phyloP scores from a whole-genome alignment of 2,797 vertebrate genomes.

The Tympanoctomys barrerae region DNA sequence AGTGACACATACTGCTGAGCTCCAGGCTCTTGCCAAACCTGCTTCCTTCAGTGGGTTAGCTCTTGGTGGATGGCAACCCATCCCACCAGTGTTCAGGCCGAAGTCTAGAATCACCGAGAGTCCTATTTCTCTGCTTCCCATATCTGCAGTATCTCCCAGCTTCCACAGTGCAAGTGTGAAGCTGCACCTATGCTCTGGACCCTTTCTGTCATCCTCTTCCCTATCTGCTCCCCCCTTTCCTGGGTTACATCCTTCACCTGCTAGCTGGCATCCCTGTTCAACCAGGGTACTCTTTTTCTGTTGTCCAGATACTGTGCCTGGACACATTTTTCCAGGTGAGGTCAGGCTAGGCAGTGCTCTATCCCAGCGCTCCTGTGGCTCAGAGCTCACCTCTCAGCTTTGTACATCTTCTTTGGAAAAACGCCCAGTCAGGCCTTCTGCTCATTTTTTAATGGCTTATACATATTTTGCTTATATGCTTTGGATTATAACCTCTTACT shows the following conservation, averaged over 20 bases:
- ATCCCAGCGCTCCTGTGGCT: not conserved
- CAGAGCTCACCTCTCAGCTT: not conserved
- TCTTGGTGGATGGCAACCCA: not conserved
- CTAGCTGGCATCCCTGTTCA: not conserved
- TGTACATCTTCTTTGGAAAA: not conserved
- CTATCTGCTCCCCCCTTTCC: not conserved
- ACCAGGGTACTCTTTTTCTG: not conserved
- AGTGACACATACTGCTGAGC: not conserved
- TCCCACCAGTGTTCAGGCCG: not conserved
- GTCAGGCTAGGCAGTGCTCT: not conserved
- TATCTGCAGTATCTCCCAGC: not conserved
- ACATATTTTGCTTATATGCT: not conserved
- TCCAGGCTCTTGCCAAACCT: not conserved
- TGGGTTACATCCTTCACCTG: not conserved
- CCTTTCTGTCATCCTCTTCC: not conserved
- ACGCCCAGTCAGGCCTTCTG: not conserved
- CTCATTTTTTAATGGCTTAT: not conserved
- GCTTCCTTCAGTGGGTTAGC: not conserved
- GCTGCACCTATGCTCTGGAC: not conserved
- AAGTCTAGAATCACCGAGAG: not conserved
- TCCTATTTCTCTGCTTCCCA: not conserved
- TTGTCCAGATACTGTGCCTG: not conserved
- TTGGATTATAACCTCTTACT: not conserved
- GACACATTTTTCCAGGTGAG: not conserved
- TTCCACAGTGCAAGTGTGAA: not conserved